Base-by-base conservation (phyloP, 2,797 vertebrate species). In the Chaetodon trifasciatus region DNA sequence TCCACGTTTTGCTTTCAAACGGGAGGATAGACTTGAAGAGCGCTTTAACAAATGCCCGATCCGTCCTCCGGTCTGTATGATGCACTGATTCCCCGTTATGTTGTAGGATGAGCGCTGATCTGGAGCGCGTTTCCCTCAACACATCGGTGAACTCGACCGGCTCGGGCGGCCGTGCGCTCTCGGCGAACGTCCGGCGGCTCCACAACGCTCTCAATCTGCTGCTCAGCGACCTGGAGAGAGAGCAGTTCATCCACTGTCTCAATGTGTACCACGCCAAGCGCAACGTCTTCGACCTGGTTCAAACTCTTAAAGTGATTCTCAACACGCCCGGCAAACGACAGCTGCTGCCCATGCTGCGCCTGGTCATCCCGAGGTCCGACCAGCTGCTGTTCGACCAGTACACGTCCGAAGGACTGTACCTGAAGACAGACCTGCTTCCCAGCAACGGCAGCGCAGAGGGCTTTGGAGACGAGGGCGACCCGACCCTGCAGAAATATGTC, bases 351-450 rank as follows among this genome's bases (percentile, higher is more conserved):
- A 95, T 98, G 96, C 92, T 99, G 84, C 97, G 97, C 40, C 94
- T 98, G 76, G 98, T 98, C 85, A 97, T 99, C 86, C 98, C 97
- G 28, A 95, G 97, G 82, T 97, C 98, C 4, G 98, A 99, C 92
- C 98, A 99, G 95, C 96, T 98, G 61, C 95, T 98, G 58, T 99
- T 99, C 79, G 98, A 99, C 84, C 97, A 97, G 88, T 99, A 99
- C 92, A 98, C 98, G 0, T 97, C 97, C 0, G 97, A 98, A 88
- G 98, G 98, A 10, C 95, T 97, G 61, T 98, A 97, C 84, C 89
- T 98, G 73, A 96, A 96, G 77, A 80, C 94, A 0, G 93, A 94
- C 28, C 73, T 93, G 60, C 76, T 92, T 1, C 66, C 91, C 19
- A 64, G 76, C 74, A 86, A 81, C 69, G 74, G 89, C 57, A 85